These are phyloP conservation scores for Phodopus roborovskii DNA, from an alignment of 2,113 vertebrate species.

Conservation along the genomic window DNA sequence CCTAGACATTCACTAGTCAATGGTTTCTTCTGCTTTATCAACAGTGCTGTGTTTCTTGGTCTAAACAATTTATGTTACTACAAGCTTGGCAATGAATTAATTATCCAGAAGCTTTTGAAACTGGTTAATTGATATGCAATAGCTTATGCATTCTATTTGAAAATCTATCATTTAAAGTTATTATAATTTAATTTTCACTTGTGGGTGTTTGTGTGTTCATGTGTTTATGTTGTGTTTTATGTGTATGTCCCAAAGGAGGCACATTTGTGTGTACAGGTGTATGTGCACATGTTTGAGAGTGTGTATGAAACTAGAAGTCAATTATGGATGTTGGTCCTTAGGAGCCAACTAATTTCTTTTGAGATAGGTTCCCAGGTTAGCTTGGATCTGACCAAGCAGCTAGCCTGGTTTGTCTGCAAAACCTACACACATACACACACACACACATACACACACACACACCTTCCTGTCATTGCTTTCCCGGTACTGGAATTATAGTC, in stretches of 20 bases:
- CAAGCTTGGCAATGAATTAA: background rate
- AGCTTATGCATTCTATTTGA: background rate
- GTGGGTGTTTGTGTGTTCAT: background rate
- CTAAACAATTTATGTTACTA: background rate
- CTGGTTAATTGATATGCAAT: background rate
- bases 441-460: too few species aligned
- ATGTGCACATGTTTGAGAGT: background rate
- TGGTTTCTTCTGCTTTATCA: background rate
- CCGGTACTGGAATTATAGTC: background rate
- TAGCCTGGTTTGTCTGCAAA: background rate
- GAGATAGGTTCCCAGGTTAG: background rate
- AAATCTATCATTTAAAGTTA: conserved; percentile 23
- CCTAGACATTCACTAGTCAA: background rate
- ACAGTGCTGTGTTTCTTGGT: background rate
- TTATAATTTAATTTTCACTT: background rate
- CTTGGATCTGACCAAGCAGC: background rate
- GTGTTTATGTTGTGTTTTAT: background rate
- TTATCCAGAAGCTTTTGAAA: background rate
- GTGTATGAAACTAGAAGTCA: background rate
- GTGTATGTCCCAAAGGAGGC: background rate
- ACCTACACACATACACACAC: too few species aligned
- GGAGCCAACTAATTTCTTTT: background rate
- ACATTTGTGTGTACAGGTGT: background rate
- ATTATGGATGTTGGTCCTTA: background rate
- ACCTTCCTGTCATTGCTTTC: background rate